Evolutionary conservation across 2,888 invertebrate genomes (phyloP), one percentile per base, ranked within the genome.

Genomic region (Antheraea yamamai): DNA sequence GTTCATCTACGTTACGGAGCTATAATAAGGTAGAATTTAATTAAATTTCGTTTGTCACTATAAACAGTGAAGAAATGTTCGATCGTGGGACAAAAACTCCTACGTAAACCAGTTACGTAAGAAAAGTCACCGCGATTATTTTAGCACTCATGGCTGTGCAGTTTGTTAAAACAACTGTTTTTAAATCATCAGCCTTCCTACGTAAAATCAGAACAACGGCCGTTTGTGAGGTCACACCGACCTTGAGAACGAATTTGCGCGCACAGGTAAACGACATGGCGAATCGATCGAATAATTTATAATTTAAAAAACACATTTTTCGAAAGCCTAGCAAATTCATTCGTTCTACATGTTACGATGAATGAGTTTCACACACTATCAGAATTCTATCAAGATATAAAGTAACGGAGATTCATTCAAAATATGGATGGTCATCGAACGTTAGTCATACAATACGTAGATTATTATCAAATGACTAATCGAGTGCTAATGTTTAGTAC

Each of bases 161-260:
- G 75, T 78, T 74, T 75, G 74, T 76, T 76, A 79, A 77, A 80
- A 76, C 77, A 73, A 74, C 75, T 74, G 82, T 78, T 81, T 82
- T 81, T 78, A 84, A 83, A 84, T 85, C 81, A 85, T 80, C 80
- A 75, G 77, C 70, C 78, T 80, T 82, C 85, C 85, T 80, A 87
- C 86, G 79, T 78, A 76, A 80, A 83, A 81, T 80, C 80, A 80
- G 85, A 83, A 86, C 84, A 86, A 85, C 82, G 83, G 82, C 84
- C 83, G 83, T 68, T 64, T 75, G 75, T 76, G 79, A 85, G 83
- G 86, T 83, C 82, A 79, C 35, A 74, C 66, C 74, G 83, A 84
- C 86, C 86, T 88, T 87, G 85, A 79, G 76, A 77, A 75, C 72
- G 78, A 80, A 79, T 84, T 83, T 83, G 78, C 75, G 76, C 77